phyloP scores from a whole-genome alignment of 2,113 vertebrate species.

The Xerus inauris region DNA sequence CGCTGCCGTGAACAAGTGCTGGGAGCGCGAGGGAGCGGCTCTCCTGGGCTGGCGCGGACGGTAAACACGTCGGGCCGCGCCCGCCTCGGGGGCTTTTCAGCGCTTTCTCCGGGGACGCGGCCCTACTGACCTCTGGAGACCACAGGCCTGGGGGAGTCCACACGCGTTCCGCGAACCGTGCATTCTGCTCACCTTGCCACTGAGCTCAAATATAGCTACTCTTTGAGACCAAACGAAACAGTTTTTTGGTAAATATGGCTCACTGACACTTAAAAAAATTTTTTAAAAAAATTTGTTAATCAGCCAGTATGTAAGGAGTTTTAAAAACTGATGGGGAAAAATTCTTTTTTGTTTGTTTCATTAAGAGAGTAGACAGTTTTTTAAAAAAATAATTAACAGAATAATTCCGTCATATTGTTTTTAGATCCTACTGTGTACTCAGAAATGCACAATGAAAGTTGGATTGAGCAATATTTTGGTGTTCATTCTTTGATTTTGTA shows the following conservation, averaged over 20 bases:
- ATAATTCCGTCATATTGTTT: background rate
- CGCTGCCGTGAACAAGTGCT: background rate
- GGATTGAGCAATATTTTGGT: constrained; percentile 36
- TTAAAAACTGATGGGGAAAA: background rate
- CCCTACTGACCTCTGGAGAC: background rate
- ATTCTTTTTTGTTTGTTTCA: background rate
- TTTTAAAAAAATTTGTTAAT: background rate
- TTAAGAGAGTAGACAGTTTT: background rate
- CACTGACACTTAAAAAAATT: background rate
- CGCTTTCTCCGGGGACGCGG: background rate
- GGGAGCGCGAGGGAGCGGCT: background rate
- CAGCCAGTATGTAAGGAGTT: background rate
- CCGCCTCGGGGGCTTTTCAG: background rate
- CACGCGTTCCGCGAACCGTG: background rate
- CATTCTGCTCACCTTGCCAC: background rate
- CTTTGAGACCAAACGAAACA: background rate
- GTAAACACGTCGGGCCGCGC: background rate
- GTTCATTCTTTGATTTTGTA: constrained; percentile 67
- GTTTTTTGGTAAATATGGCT: background rate
- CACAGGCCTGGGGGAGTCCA: background rate
- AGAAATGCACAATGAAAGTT: constrained; percentile 48
- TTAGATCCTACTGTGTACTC: constrained; percentile 9
- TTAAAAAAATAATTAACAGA: background rate
- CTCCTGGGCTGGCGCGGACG: background rate
- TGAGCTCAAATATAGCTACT: background rate